Evolutionary conservation across 2,888 invertebrate genomes (phyloP), one percentile per base, ranked within the genome.

Genomic region (Miltochrista miniata): DNA sequence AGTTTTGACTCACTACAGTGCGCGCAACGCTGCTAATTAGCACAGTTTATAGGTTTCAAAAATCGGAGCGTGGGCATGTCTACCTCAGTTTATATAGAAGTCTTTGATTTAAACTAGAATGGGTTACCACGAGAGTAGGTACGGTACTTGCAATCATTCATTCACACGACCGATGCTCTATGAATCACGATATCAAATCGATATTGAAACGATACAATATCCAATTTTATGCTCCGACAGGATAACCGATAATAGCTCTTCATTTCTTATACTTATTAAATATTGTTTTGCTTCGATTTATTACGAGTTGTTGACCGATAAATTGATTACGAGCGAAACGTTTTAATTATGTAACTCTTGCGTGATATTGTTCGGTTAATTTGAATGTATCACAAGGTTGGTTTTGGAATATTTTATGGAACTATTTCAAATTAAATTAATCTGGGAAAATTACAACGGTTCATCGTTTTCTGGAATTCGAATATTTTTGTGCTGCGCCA

Each of bases 171-270:
- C 18, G 5, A 24, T 5, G 2, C 3, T 63, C 56, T 42, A 59
- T 61, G 56, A 56, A 35, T 51, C 58, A 48, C 66, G 65, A 73
- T 49, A 54, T 54, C 64, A 64, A 63, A 70, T 59, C 66, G 69
- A 65, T 64, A 56, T 54, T 64, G 64, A 63, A 70, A 60, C 66
- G 69, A 65, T 64, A 56, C 59, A 61, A 61, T 54, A 67, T 68
- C 56, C 70, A 64, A 77, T 76, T 73, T 64, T 46, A 70, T 59
- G 56, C 48, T 47, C 7, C 31, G n/a, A 35, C 44, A 44, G 43
- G 12, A 36, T 39, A 35, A 43, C 41, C 36, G n/a, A 45, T 7
- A 56, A 59, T 40, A 43, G 24, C 11, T 47, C 41, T 45, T 54
- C 40, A 48, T 37, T 7, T 11, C 2, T 12, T 31, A 7, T n/a